A percentile compares a stretch with the other conserved stretches of the same genome.
Conservation (phyloP, 2,113 vertebrate genomes). For the Oreamnos americanus region DNA sequence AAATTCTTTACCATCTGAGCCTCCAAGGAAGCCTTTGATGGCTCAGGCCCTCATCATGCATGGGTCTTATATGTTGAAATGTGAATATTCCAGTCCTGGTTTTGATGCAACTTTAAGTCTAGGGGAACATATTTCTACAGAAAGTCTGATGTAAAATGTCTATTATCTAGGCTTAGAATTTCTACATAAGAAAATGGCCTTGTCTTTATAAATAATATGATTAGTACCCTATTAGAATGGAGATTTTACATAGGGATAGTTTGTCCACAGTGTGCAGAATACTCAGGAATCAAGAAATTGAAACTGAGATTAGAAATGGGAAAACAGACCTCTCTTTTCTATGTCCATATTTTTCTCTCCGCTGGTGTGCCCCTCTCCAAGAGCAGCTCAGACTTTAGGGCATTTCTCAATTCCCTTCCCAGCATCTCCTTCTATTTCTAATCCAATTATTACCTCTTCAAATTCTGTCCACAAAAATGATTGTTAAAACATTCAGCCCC, state of each 20-base stretch:
- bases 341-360: not conserved
- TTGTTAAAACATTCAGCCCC: not conserved
- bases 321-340: not conserved
- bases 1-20: not conserved
- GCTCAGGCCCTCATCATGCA: not conserved
- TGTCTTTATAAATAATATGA: not conserved
- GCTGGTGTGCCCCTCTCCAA: not conserved
- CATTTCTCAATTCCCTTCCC: accelerated
- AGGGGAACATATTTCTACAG: not conserved
- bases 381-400: too few relatives aligned
- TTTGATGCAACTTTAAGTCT: not conserved
- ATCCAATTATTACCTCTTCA: not conserved
- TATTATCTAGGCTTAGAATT: not conserved
- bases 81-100: too few relatives aligned
- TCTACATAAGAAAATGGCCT: not conserved
- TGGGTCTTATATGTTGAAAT: not conserved
- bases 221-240: not conserved
- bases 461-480: not conserved
- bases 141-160: not conserved
- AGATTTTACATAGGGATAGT: accelerated
- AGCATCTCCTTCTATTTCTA: not conserved
- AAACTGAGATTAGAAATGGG: not conserved
- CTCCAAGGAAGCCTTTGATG: not conserved
- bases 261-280: not conserved
- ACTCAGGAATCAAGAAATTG: not conserved